Conservation (phyloP, 2,113 vertebrate genomes). For the Taxidea taxus region DNA sequence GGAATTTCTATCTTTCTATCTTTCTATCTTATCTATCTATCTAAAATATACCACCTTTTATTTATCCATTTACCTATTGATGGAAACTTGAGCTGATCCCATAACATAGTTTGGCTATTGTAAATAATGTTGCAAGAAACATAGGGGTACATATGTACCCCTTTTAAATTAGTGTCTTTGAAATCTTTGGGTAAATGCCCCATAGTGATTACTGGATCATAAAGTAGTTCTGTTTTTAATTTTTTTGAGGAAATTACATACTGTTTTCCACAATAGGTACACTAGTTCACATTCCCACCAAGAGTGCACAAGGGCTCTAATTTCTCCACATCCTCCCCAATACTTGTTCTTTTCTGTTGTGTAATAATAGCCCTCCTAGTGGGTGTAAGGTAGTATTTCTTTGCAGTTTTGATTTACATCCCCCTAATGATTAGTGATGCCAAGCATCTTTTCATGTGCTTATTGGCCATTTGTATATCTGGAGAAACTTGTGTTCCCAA, state of each 20-base stretch:
- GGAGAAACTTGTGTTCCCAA: background rate
- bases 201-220: background rate
- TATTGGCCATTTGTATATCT: background rate
- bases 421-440: background rate
- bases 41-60: background rate
- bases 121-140: background rate
- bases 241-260: background rate
- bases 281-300: background rate
- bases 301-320: background rate
- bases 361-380: background rate
- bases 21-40: too few relatives aligned
- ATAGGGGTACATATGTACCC: background rate
- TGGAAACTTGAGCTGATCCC: background rate
- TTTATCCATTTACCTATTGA: background rate
- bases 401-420: background rate
- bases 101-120: background rate
- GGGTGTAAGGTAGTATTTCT: background rate
- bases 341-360: background rate
- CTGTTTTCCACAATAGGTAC: background rate
- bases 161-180: background rate
- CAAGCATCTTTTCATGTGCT: background rate
- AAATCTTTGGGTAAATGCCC: background rate
- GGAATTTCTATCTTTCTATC: too few relatives aligned
- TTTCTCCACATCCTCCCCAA: background rate
- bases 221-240: background rate